Evolutionary conservation across 2,113 vertebrate genomes (phyloP).

Genomic region (Pedetes capensis): DNA sequence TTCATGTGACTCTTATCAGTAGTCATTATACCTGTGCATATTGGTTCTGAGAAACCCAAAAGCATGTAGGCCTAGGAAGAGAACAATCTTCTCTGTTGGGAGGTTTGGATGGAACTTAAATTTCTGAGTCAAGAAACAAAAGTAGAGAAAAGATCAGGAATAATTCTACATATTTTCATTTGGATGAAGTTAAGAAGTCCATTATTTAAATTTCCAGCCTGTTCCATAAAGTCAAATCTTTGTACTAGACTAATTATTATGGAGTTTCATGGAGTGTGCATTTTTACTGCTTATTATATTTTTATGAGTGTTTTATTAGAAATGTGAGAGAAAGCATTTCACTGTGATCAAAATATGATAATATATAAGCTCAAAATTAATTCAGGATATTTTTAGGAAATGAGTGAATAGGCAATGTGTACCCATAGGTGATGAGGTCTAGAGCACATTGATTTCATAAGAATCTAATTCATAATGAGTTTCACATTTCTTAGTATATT

Average conservation of each 20-base stretch:
- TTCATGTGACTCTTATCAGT: neutral
- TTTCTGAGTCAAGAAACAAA: neutral
- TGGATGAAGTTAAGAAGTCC: neutral
- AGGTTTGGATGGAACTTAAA: accelerated
- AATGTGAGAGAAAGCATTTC: neutral
- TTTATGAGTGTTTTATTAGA: neutral
- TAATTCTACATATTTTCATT: neutral
- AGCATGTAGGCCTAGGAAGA: neutral
- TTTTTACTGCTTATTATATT: neutral
- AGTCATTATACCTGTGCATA: too few species aligned
- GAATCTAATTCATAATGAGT: neutral
- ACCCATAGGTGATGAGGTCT: neutral
- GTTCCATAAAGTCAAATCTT: too few species aligned
- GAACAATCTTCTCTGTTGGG: neutral
- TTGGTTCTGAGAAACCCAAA: neutral
- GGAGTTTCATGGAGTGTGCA: too few species aligned
- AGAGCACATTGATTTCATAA: neutral
- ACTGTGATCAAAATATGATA: neutral
- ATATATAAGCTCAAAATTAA: neutral
- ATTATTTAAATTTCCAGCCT: neutral
- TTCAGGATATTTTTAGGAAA: neutral
- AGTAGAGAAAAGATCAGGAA: neutral
- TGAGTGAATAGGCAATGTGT: neutral
- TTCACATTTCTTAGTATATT: neutral
- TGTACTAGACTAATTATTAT: too few species aligned